These are phyloP conservation scores for Criorhina ranunculi DNA, from an alignment of 2,888 invertebrate species.

Conservation along the genomic window DNA sequence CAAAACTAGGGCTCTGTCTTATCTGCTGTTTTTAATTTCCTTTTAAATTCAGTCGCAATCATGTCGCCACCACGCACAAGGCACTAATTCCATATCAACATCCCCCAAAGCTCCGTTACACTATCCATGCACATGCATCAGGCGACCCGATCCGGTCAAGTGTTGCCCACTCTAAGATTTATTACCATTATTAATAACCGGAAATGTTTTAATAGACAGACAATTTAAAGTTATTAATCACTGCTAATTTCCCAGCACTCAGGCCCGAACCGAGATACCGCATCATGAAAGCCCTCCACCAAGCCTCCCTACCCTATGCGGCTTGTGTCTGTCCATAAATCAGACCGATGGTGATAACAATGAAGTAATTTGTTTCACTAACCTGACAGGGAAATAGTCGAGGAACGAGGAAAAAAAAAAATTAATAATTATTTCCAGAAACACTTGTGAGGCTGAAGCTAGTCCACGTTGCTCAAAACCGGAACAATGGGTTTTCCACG, in stretches of 20 bases:
- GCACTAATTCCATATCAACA: constrained; percentile 20
- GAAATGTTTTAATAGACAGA: constrained; percentile 76
- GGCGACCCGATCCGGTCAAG: constrained; percentile 32
- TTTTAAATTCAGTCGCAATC: neutral
- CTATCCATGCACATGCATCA: constrained; percentile 34
- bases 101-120: constrained; percentile 15
- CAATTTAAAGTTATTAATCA: constrained; percentile 76
- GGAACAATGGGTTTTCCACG: constrained; percentile 74
- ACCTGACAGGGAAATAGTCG: constrained; percentile 72
- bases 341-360: constrained; percentile 76
- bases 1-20: too few relatives aligned
- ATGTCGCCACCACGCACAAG: neutral
- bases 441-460: constrained; percentile 38
- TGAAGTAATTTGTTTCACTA: constrained; percentile 77
- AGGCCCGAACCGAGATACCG: constrained; percentile 17
- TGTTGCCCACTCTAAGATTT: constrained; percentile 58
- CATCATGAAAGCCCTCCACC: constrained; percentile 39
- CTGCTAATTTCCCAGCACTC: constrained; percentile 71
- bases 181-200: constrained; percentile 74
- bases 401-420: constrained; percentile 47
- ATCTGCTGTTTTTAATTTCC: too few relatives aligned
- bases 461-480: constrained; percentile 54
- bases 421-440: constrained; percentile 68
- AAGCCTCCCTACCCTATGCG: constrained; percentile 61
- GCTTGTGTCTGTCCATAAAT: constrained; percentile 71